Evolutionary conservation across 2,888 invertebrate genomes (phyloP), one percentile per base, ranked within the genome.

Genomic region (Chaitophorus viminalis): DNA sequence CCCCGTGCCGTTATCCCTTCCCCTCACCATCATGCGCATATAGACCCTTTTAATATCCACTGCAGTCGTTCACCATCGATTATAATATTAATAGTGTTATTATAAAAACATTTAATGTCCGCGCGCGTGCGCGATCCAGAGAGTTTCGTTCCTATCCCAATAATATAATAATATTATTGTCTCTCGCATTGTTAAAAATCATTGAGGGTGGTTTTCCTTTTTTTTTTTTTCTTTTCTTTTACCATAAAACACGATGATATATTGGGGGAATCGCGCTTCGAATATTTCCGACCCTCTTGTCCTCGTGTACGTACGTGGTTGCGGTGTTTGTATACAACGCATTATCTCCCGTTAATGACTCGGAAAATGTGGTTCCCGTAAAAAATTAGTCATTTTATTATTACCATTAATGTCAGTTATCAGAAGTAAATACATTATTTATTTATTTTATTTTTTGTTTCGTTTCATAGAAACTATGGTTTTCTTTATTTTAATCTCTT

Each of bases 391-490:
- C 29, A 68, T 39, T 11, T 39, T 74, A 18, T 25, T 60, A 36
- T 33, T 33, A 60, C 60, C 36, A 60, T 60, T 60, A 78, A 78
- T 60, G 60, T 79, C 79, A 79, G 78, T 60, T 60, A 11, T 77
- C 77, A 52, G 46, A 77, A 21, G 21, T n/a, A n/a, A n/a, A n/a
- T n/a, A n/a, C n/a, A n/a, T n/a, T n/a, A n/a, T 83, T 72, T 25
- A 65, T n/a, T n/a, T 86, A 25, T 77, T 52, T 54, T 25, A 9
- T 46, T 76, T 76, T 77, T 52, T 25, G 5, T 46, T 18, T 76
- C 5, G 6, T 31, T 46, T 76, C 8, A 31, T 8, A 21, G 52
- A 31, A 39, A 39, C 39, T 14, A 46, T 46, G 46, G 14, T 46
- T 46, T 46, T 3, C 46, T 46, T 46, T 46, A 46, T 46, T 14